Conservation (phyloP, 2,888 invertebrate species). For the Cheilosia grossa region DNA sequence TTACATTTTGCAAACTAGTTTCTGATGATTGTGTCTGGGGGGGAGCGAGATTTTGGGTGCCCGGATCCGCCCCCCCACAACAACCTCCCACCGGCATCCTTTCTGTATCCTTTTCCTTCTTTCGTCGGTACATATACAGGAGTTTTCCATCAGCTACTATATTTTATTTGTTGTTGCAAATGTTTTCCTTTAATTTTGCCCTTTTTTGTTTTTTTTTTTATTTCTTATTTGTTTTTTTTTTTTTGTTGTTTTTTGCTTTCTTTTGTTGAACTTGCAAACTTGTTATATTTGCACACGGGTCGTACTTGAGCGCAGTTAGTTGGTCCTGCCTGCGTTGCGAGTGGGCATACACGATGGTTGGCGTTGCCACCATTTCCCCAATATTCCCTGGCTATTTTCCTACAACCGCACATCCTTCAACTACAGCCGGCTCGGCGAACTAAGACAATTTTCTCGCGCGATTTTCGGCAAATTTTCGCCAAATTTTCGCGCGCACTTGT, state of each 20-base stretch:
- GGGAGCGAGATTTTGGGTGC: conserved; percentile 47
- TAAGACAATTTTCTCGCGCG: conserved; percentile 17
- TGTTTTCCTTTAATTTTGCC: conserved; percentile 21
- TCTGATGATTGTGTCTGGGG: conserved; percentile 65
- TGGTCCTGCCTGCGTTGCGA: conserved; percentile 59
- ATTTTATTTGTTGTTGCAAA: conserved; percentile 69
- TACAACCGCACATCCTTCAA: conserved; percentile 49
- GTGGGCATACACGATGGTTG: conserved; percentile 43
- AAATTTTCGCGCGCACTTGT: conserved; percentile 26
- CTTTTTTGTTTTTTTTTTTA: conserved; percentile 18
- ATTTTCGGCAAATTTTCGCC: conserved; percentile 19
- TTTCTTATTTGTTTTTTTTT: too few relatives aligned
- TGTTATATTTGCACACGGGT: conserved; percentile 70
- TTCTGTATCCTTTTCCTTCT: conserved; percentile 66
- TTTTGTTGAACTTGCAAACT: conserved; percentile 73
- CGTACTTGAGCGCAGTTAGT: conserved; percentile 66
- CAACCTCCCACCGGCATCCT: conserved; percentile 35
- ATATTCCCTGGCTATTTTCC: conserved; percentile 25
- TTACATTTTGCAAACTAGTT: conserved; percentile 72
- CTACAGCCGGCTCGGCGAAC: conserved; percentile 17
- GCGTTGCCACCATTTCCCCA: conserved; percentile 34
- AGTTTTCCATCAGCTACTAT: conserved; percentile 52
- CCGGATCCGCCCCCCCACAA: conserved; percentile 18
- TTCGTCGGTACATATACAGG: conserved; percentile 39
- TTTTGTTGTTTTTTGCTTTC: conserved; percentile 37